Base-by-base conservation (phyloP, 2,797 vertebrate species). In the Oceanodroma leucorhoa region DNA sequence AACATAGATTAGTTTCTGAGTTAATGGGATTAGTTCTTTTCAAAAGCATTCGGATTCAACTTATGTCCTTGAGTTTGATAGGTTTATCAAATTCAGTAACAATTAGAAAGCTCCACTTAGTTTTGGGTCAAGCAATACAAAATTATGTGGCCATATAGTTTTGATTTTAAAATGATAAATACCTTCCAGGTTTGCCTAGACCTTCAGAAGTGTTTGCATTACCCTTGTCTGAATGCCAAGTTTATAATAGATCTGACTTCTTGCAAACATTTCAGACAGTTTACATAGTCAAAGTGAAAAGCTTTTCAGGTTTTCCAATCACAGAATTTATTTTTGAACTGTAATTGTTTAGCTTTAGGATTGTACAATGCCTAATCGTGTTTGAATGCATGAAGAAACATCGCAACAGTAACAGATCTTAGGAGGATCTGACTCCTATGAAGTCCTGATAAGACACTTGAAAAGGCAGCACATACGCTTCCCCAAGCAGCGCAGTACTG, bases 381-480 rank as follows among this genome's bases (percentile, higher is more conserved):
- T 73, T 80, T 78, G 43, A n/a, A 67, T 17, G 9, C 29, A 43
- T 17, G 64, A 86, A 46, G 51, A 83, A 82, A 21, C 14, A 66
- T 23, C 11, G 8, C 36, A 66, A 7, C 4, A 73, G 27, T 29
- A 77, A 40, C 2, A 66, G 36, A 26, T 38, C 51, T 76, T 38
- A 76, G 62, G 8, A 60, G 26, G 23, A 27, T 27, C 32, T 84
- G 78, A 7, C 20, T 53, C 22, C 73, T 70, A 26, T 62, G 53
- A 78, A 71, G 50, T 23, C 29, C 40, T 65, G 58, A 53, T 54
- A 30, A 78, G 50, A 20, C 15, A 6, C 0, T 0, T 34, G 64
- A 27, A 69, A 72, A 87, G 20, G 61, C 27, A 91, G 18, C 30
- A 19, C 12, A 15, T 1, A 9, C 0, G 0, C 2, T 41, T 4